Percentiles rank a stretch among this genome's conserved stretches.
These are phyloP conservation scores for Tyto alba DNA, from an alignment of 2,113 vertebrate genomes.

Conservation along the genomic window DNA sequence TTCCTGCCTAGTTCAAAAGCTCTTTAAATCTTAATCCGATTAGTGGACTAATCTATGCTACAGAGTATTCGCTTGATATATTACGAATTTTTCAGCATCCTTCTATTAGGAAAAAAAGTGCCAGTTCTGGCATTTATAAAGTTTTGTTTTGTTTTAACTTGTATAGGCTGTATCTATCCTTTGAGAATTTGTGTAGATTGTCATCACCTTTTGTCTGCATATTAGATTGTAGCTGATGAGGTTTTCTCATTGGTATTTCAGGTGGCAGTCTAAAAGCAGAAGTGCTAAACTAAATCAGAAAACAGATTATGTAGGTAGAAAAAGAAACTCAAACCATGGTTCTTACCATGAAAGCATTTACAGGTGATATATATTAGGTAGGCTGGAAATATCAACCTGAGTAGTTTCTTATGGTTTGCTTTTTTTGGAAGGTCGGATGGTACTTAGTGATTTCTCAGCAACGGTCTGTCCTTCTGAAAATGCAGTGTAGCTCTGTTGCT, in stretches of 20 bases:
- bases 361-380: neutral
- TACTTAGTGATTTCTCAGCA: neutral
- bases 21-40: neutral
- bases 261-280: neutral
- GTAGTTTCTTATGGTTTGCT: neutral
- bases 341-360: neutral
- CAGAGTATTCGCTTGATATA: neutral
- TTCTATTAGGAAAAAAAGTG: neutral
- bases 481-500: fast-evolving
- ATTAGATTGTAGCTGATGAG: neutral
- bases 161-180: neutral
- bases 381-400: neutral
- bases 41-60: neutral
- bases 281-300: neutral
- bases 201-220: neutral
- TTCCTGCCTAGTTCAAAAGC: neutral
- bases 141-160: neutral
- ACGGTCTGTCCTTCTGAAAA: neutral
- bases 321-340: neutral
- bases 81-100: neutral
- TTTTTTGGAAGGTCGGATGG: neutral
- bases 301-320: neutral
- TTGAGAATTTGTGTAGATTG: neutral
- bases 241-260: neutral
- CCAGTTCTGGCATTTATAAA: neutral